Evolutionary conservation across 2,888 invertebrate species (phyloP), one percentile per base, ranked within the genome.

Genomic region (Nezara viridula): DNA sequence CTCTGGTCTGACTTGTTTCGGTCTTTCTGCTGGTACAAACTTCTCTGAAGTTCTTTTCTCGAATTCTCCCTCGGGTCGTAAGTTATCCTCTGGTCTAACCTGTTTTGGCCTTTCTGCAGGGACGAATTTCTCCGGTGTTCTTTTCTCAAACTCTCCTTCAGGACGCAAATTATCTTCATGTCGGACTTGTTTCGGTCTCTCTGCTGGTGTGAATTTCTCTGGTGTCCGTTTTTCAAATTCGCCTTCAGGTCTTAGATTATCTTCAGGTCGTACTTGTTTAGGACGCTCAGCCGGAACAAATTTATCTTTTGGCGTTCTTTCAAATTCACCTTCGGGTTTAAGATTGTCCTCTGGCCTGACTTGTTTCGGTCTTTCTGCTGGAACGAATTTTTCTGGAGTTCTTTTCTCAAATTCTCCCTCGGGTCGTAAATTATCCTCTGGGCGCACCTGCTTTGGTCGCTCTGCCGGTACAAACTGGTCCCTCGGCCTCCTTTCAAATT

Each of bases 361-460:
- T 0, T 86, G 90, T 10, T 90, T 90, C 2, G 92, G 92, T 7
- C 93, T 91, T 91, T 94, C 94, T 86, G 93, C 93, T 0, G 94
- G 91, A 0, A 89, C 91, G 88, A 92, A 91, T 88, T 92, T 89
- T 86, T 90, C 89, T 85, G 88, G 89, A 88, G 89, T 92, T 0
- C 93, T 92, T 89, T 92, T 92, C 88, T 94, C 93, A 90, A 95
- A 94, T 0, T 95, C 94, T 0, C 95, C 95, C 92, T 95, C 95
- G 0, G 95, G 94, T 92, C 4, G 90, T 90, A 91, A 91, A 92
- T 86, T 91, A 77, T 90, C 93, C 44, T 93, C 91, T 0, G 93
- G 94, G 90, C 92, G 93, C 90, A 90, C 88, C 5, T 89, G 88
- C 21, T 90, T 91, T 2, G 91, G 91, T 32, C 92, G 87, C 40